Evolutionary conservation across 2,888 invertebrate species (phyloP).

Genomic region (Steinernema hermaphroditum): DNA sequence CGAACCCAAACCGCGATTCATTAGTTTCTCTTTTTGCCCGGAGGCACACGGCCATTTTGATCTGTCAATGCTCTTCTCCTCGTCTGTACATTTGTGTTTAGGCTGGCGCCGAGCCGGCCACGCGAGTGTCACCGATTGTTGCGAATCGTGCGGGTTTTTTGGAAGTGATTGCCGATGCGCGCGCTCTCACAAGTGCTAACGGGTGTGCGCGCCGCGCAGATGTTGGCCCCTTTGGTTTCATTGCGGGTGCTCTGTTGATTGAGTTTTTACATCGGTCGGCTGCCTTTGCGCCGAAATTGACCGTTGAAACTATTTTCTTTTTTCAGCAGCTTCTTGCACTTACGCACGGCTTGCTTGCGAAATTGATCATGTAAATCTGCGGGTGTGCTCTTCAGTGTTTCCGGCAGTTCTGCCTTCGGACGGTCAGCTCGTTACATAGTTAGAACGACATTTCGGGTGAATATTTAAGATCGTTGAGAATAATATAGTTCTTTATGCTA

Average conservation of each 20-base stretch:
- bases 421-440: too few relatives aligned
- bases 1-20: background rate
- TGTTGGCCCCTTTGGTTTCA: background rate
- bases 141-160: conserved; percentile 15
- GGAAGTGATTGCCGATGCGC: background rate
- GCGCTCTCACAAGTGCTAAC: background rate
- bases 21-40: background rate
- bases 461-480: too few relatives aligned
- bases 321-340: too few relatives aligned
- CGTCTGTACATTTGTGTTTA: conserved; percentile 20
- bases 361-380: too few relatives aligned
- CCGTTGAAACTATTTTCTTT: conserved; percentile 4
- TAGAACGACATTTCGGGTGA: too few relatives aligned
- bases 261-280: conserved; percentile 13
- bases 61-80: background rate
- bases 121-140: conserved; percentile 25
- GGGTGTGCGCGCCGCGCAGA: background rate
- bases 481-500: too few relatives aligned
- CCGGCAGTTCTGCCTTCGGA: too few relatives aligned
- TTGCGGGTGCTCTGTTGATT: conserved; percentile 3
- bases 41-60: background rate
- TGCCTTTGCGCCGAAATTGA: background rate
- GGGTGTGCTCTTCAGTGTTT: too few relatives aligned
- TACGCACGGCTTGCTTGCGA: too few relatives aligned
- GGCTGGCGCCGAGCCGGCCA: background rate